Conservation (phyloP, 1,140 invertebrate species). For the Elysia chlorotica region DNA sequence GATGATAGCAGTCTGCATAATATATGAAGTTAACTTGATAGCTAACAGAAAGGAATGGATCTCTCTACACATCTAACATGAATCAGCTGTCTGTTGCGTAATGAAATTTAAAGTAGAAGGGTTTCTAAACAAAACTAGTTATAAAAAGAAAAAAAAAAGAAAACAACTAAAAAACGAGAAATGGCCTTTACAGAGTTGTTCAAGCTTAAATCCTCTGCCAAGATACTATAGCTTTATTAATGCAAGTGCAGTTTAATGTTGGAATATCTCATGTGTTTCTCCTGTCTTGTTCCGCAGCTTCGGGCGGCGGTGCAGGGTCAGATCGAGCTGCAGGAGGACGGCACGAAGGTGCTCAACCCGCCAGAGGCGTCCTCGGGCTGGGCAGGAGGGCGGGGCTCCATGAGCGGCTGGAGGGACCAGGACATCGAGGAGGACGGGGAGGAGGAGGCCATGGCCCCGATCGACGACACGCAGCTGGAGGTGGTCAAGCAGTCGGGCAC, state of each 20-base stretch:
- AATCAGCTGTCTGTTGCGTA: too few species aligned
- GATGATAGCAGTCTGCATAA: too few species aligned
- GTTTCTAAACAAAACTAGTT: not conserved
- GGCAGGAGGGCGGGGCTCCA: too few species aligned
- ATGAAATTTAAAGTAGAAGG: not conserved
- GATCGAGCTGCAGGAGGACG: conserved; percentile 13
- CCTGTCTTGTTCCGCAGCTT: not conserved
- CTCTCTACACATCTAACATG: too few species aligned
- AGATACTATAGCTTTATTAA: not conserved
- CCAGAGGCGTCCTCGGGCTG: too few species aligned
- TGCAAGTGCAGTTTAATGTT: not conserved
- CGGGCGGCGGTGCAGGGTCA: conserved; percentile 14
- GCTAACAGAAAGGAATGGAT: too few species aligned
- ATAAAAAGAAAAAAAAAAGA: not conserved
- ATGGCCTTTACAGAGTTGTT: not conserved
- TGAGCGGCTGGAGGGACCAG: too few species aligned
- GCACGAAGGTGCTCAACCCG: not conserved
- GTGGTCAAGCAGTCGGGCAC: not conserved
- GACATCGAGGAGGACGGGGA: not conserved
- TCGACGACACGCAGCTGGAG: conserved; percentile 3
- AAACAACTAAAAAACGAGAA: not conserved
- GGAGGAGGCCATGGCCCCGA: conserved; percentile 11
- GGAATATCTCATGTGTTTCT: not conserved
- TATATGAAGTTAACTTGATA: too few species aligned
- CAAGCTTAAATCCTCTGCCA: not conserved